Percentiles rank a stretch among this genome's conserved stretches.
Conservation (phyloP, 1,140 invertebrate genomes). For the Heliconius congener region DNA sequence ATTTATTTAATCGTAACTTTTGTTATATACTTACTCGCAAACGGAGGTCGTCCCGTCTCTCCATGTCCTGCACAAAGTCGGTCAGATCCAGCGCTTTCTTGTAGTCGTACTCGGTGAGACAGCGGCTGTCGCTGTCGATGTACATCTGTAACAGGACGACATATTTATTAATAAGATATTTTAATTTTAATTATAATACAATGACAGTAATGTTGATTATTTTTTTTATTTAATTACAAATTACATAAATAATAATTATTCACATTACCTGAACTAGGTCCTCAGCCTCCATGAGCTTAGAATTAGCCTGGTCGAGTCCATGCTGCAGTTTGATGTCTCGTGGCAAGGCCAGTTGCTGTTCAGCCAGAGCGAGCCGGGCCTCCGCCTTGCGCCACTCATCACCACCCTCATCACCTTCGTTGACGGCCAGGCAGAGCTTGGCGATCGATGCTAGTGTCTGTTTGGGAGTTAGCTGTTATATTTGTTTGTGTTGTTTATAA, state of each 20-base stretch:
- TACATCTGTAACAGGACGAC: conserved; percentile 61
- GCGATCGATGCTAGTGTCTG: conserved; percentile 87
- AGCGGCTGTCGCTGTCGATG: conserved; percentile 55
- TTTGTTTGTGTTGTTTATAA: no score
- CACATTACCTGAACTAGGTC: conserved; percentile 63
- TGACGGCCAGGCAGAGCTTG: conserved; percentile 82
- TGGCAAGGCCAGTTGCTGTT: conserved; percentile 64
- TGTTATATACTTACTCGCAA: conserved; percentile 44
- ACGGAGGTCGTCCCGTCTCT: conserved; percentile 56
- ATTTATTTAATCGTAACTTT: no score
- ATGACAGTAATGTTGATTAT: no score
- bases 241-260: no score
- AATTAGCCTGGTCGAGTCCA: conserved; percentile 42
- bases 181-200: no score
- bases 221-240: no score
- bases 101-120: conserved; percentile 72
- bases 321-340: conserved; percentile 50
- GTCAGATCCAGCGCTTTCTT: conserved; percentile 73
- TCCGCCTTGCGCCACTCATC: conserved; percentile 42
- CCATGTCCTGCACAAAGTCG: conserved; percentile 57
- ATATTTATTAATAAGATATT: no score
- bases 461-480: not conserved
- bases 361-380: conserved; percentile 55
- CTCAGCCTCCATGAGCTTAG: conserved; percentile 52
- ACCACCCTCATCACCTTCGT: conserved; percentile 43